Evolutionary conservation across 1,140 invertebrate genomes (phyloP), one percentile per base, ranked within the genome.

Genomic region (Episyrphus balteatus): DNA sequence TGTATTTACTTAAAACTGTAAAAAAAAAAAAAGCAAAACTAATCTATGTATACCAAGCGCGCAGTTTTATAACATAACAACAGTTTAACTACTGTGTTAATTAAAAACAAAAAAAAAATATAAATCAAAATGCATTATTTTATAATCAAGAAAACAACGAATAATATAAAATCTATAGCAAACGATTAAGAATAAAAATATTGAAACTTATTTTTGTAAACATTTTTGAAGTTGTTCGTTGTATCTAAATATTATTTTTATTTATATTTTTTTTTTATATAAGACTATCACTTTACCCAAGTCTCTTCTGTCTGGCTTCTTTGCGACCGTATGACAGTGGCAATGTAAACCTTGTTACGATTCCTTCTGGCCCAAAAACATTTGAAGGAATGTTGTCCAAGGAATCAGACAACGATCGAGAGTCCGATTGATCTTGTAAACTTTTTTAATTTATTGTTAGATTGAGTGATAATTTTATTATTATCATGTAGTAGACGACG

Each of bases 241-340:
- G 13, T 37, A 37, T 17, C 15, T 18, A 41, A 18, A 19, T 17
- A 3, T 6, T 7, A 5, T 36, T 36, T 36, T 36, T 36, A 5
- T 36, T 36, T 36, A 10, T 36, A n/a, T 36, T 36, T 36, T 33
- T 33, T 33, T 33, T 36, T 5, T 36, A n/a, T 26, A 26, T 5
- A 26, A 26, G 21, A 5, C 21, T 26, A 26, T 26, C 21, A n/a
- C 17, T 57, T 61, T 70, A 78, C 76, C 76, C 66, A 75, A 69
- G 74, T 63, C 75, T 71, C 64, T 77, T 77, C 62, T 77, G 75
- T 49, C 75, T 73, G 56, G 73, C 75, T 66, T 78, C 75, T 62
- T 75, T 74, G 55, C 75, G 73, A 61, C 74, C 75, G 63, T 77
- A 77, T 59, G 73, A 75, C 61, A 78, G 68, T 47, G 75, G 76